These are phyloP conservation scores for Sphaeramia orbicularis DNA, from an alignment of 2,797 vertebrate genomes.

Conservation along the genomic window DNA sequence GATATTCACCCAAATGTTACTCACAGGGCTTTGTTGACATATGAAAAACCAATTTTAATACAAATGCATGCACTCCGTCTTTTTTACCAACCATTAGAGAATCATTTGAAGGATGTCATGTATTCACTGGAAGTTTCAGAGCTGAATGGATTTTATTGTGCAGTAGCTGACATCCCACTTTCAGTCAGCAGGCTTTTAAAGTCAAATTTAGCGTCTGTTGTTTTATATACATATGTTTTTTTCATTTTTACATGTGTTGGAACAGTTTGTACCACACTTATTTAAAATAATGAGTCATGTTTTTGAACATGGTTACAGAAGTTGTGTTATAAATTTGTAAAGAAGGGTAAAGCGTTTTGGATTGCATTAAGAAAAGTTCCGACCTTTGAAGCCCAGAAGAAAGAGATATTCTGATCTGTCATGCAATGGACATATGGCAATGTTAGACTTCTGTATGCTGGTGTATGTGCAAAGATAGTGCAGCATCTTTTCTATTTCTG, in stretches of 20 bases:
- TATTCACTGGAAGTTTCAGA: constrained; percentile 28
- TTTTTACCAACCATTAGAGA: constrained; percentile 37
- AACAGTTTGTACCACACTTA: not conserved
- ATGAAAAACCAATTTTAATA: constrained; percentile 40
- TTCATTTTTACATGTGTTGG: constrained; percentile 4
- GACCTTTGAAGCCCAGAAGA: constrained; percentile 15
- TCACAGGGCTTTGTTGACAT: constrained; percentile 17
- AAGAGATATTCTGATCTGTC: constrained; percentile 9
- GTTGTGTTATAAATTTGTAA: constrained; percentile 3
- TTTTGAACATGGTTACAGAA: not conserved
- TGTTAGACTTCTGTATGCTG: not conserved
- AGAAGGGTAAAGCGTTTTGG: constrained; percentile 2
- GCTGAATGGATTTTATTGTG: constrained; percentile 26
- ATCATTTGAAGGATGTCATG: constrained; percentile 40
- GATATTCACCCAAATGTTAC: constrained; percentile 40
- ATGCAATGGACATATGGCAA: not conserved
- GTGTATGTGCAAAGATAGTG: too few relatives aligned
- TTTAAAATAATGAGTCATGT: not conserved
- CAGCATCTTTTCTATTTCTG: not conserved
- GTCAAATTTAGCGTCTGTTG: not conserved
- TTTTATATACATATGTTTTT: too few relatives aligned
- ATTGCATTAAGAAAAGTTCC: not conserved
- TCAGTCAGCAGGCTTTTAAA: constrained; percentile 19
- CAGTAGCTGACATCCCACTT: constrained; percentile 15
- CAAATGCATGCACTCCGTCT: constrained; percentile 37